Evolutionary conservation across 2,797 vertebrate species (phyloP).

Genomic region (Podarcis lilfordi): DNA sequence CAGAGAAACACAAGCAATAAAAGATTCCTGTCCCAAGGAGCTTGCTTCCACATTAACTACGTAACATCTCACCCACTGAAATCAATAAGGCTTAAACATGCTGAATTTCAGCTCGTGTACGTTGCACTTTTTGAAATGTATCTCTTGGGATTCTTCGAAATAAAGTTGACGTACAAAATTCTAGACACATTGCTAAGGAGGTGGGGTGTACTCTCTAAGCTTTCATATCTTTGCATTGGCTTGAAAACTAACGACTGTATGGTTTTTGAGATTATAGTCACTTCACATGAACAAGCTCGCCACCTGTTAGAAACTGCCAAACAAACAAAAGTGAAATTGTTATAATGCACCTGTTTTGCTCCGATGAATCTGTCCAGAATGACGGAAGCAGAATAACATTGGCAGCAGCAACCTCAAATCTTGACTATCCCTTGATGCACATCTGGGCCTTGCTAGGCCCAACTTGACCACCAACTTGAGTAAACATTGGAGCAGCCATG

Average conservation of each 20-base stretch:
- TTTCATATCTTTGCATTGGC: not conserved
- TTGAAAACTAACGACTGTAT: not conserved
- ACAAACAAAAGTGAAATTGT: not conserved
- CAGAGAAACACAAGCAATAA: no score
- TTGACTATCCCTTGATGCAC: not conserved
- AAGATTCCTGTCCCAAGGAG: not conserved
- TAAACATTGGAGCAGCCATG: no score
- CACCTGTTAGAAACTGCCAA: not conserved
- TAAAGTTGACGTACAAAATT: not conserved
- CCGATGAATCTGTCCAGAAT: not conserved
- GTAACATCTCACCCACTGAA: not conserved
- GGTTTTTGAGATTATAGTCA: not conserved
- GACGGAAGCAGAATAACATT: not conserved
- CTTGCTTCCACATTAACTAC: no score
- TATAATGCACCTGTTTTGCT: no score
- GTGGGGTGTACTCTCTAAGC: not conserved
- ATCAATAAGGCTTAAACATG: not conserved
- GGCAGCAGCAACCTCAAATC: not conserved
- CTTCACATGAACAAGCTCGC: not conserved
- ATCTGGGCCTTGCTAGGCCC: not conserved
- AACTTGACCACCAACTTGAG: no score
- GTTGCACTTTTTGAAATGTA: not conserved
- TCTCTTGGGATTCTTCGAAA: not conserved
- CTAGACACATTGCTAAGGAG: no score
- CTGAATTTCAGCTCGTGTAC: not conserved